phyloP scores from a whole-genome alignment of 2,113 vertebrate species.

The Thryonomys swinderianus region DNA sequence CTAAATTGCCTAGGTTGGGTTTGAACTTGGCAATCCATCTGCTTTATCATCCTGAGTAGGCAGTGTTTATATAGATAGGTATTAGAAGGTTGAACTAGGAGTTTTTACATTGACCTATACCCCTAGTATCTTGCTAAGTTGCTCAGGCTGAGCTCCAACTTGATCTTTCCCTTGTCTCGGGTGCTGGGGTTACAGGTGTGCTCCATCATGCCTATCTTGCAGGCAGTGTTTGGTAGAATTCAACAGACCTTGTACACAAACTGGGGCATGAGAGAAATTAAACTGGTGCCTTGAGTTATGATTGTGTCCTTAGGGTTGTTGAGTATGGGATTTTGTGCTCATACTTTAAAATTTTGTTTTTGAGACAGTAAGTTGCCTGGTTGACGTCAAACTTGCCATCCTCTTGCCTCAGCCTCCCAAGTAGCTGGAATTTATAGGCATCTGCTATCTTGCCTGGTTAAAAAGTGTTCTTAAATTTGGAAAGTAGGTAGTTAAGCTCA shows the following conservation, averaged over 20 bases:
- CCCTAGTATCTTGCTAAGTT: neutral
- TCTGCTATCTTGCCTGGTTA: neutral
- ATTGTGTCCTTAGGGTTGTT: neutral
- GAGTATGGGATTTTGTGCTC: neutral
- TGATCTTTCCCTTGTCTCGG: neutral
- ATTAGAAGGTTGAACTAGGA: neutral
- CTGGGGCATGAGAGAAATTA: neutral
- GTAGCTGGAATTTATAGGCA: neutral
- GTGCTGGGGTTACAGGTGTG: neutral
- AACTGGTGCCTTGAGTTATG: neutral
- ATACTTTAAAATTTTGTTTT: neutral
- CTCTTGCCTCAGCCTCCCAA: neutral
- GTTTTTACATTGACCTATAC: neutral
- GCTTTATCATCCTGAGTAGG: neutral
- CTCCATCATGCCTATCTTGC: neutral
- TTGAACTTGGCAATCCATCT: neutral
- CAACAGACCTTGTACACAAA: neutral
- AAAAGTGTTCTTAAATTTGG: neutral
- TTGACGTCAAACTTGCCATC: neutral
- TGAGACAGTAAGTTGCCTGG: neutral
- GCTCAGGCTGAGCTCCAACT: neutral
- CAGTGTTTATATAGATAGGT: neutral
- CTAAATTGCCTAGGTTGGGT: neutral
- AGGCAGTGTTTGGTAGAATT: neutral
- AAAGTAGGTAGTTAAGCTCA: neutral